Evolutionary conservation across 2,888 invertebrate species (phyloP), one percentile per base, ranked within the genome.

Genomic region (Pteria penguin): DNA sequence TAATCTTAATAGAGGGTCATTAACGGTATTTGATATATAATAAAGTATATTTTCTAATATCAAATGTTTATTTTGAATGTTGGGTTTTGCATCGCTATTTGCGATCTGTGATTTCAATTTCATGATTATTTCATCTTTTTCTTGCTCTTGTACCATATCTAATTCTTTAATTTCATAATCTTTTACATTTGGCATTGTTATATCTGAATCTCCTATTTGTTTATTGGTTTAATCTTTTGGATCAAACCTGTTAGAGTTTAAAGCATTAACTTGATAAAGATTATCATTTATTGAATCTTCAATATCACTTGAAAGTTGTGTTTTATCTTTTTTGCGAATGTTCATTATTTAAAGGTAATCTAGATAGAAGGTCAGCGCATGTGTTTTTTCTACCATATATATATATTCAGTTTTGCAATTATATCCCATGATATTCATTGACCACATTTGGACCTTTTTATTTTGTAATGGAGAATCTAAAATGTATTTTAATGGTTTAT

Each of bases 141-240:
- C n/a, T 33, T 77, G 69, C 73, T 77, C 73, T 2, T n/a, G n/a
- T 26, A 29, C n/a, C 45, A 77, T 63, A 29, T 69, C 33, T 24
- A 68, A 27, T 0, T 66, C 66, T 14, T 14, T 11, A 14, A 36
- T 36, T 36, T 36, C 8, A 36, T 36, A 36, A 14, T 36, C 45
- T 14, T 36, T 5, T 11, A 36, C 45, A 11, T 36, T 36, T 36
- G 14, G 45, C 5, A 11, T 14, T 11, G 45, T 5, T 11, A 36
- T 14, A 36, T 36, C 45, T 11, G 45, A 14, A 14, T 36, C 45
- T 5, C 8, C 45, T 11, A 36, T 14, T 11, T 36, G 45, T 11
- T 14, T 11, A 14, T 14, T 36, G 45, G 45, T 14, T 11, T 36
- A 14, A 11, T 36, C 8, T 36, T 5, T 11, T 11, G 45, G 45